These are phyloP conservation scores for Geophilus truncorum DNA, from an alignment of 2,888 invertebrate genomes.

Conservation along the genomic window DNA sequence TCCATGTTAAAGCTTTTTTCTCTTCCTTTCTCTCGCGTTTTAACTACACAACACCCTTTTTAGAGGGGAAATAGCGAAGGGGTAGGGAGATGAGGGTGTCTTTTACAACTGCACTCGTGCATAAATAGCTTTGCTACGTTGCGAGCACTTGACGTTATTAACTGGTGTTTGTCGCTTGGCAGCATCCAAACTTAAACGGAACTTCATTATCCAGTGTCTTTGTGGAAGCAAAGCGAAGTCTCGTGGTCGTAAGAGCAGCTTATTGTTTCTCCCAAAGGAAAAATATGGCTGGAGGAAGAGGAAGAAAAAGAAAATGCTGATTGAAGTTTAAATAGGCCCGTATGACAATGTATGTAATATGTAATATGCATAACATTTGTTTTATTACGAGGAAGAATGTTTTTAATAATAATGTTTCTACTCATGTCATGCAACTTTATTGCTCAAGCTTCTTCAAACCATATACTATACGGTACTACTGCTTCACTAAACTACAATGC, in stretches of 20 bases:
- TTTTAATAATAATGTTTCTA: background rate
- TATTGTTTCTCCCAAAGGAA: background rate
- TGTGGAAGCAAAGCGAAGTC: constrained; percentile 18
- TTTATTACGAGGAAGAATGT: background rate
- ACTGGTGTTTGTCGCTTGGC: constrained; percentile 24
- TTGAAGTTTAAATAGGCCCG: background rate
- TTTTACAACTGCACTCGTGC: constrained; percentile 27
- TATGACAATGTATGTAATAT: background rate
- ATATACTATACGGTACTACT: too few species aligned
- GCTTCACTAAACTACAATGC: too few species aligned
- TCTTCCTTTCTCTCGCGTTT: background rate
- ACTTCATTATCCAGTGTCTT: constrained; percentile 25
- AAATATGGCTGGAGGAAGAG: background rate
- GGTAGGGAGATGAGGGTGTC: background rate
- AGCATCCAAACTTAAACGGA: constrained; percentile 27
- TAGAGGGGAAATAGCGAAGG: background rate
- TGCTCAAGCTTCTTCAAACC: too few species aligned
- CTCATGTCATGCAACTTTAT: background rate
- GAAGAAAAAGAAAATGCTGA: background rate
- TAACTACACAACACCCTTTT: constrained; percentile 6
- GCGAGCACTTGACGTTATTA: constrained; percentile 25
- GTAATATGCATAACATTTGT: background rate
- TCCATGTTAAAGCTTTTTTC: background rate
- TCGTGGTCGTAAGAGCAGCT: constrained; percentile 24
- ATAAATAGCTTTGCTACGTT: constrained; percentile 21